Evolutionary conservation across 2,797 vertebrate genomes (phyloP).

Genomic region (Cuniculus paca): DNA sequence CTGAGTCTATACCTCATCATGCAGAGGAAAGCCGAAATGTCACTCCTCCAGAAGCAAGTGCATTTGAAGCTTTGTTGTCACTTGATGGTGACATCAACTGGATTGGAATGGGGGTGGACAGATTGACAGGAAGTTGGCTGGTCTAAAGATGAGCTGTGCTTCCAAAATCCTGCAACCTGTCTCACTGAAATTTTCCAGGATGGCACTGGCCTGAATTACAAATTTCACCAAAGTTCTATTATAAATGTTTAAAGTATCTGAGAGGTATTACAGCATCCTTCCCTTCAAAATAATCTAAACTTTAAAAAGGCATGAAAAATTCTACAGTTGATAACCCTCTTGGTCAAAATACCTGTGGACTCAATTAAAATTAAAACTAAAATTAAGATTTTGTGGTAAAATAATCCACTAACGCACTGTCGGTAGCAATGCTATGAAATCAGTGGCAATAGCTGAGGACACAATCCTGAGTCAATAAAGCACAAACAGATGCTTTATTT

Average conservation of each 20-base stretch:
- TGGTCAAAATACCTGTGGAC: background rate
- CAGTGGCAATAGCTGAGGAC: background rate
- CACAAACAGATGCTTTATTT: background rate
- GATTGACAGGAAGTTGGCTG: background rate
- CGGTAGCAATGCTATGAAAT: background rate
- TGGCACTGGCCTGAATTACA: background rate
- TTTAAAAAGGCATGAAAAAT: background rate
- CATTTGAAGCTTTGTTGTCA: background rate
- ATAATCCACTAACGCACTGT: background rate
- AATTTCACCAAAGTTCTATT: background rate
- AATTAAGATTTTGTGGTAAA: background rate
- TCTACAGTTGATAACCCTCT: background rate
- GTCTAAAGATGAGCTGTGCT: background rate
- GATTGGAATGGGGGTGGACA: background rate
- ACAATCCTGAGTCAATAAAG: background rate
- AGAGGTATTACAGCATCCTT: background rate
- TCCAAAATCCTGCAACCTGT: background rate
- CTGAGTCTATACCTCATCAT: background rate
- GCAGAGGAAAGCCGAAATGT: background rate
- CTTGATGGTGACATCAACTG: background rate
- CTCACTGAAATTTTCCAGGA: background rate
- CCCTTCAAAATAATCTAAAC: background rate
- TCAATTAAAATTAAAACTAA: slow-evolving; percentile 38
- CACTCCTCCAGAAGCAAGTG: background rate
- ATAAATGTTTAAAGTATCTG: background rate